Base-by-base conservation (phyloP, 2,797 vertebrate species). In the Artibeus lituratus region DNA sequence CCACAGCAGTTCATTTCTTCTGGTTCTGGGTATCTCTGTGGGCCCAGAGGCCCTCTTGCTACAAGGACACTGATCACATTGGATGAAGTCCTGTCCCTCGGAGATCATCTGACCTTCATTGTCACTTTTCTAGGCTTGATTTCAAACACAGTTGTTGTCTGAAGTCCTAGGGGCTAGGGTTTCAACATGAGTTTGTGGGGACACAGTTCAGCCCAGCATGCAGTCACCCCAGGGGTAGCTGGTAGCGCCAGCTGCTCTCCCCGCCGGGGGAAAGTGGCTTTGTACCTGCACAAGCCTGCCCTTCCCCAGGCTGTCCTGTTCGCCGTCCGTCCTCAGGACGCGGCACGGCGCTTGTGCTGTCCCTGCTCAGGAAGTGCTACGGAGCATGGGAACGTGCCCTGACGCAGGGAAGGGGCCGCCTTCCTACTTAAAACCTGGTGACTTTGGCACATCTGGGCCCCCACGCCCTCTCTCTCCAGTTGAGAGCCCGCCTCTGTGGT, bases 281-380 rank as follows among this genome's bases (percentile, higher is more conserved):
- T 83, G 22, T 21, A 21, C 55, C 37, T 73, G 3, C 14, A 16
- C 15, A 10, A 69, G 77, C 18, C 49, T 76, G 37, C 51, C 49
- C 29, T 87, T 84, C 16, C 26, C n/a, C 2, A 10, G 22, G 7
- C 69, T 47, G 26, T 51, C 47, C 44, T 11, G 0, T 35, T 72
- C 47, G 7, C 42, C 1, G 0, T 26, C 9, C 8, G 10, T 39
- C 22, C 29, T 55, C 42, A 65, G 76, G 35, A 35, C 55, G 53
- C 32, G 55, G 37, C 35, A 21, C 1, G 5, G 14, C 0, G 0
- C 18, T n/a, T 21, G 3, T 5, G 7, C 47, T 62, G 51, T 19
- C 53, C 14, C 39, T 2, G 57, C 44, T 42, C 44, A 16, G 0
- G 26, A n/a, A 47, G 24, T 83, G 88, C 24, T n/a, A 0, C 0